phyloP scores from a whole-genome alignment of 92 coral and sea anemone species.

The Actinostola sp. region DNA sequence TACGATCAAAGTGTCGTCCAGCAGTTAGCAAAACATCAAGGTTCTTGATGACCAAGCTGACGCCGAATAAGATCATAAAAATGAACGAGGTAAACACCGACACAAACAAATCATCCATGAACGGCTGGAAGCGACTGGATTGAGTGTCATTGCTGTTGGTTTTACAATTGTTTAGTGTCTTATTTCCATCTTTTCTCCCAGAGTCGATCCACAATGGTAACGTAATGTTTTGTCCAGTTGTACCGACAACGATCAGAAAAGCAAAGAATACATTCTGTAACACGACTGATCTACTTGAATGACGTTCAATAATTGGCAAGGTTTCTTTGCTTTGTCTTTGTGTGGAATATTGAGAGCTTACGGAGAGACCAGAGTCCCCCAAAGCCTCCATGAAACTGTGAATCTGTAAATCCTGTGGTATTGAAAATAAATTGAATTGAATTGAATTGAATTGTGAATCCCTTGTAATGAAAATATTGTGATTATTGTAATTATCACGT shows the following conservation, averaged over 20 bases:
- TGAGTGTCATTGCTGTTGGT: too few species aligned
- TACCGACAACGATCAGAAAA: constrained; percentile 31
- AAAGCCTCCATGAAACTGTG: too few species aligned
- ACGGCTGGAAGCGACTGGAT: too few species aligned
- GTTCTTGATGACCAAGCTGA: constrained; percentile 2
- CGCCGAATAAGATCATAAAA: constrained; percentile 71
- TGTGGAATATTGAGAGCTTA: too few species aligned
- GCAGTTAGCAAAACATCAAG: not conserved
- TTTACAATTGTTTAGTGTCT: not conserved
- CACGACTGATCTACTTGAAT: not conserved
- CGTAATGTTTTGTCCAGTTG: constrained; percentile 47
- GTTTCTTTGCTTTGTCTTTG: too few species aligned
- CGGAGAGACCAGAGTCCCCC: too few species aligned
- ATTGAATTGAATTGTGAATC: too few species aligned
- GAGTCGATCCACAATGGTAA: constrained; percentile 62
- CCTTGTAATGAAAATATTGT: too few species aligned
- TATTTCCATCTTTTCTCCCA: constrained; percentile 24
- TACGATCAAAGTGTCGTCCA: constrained; percentile 21
- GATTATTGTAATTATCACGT: too few species aligned
- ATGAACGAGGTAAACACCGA: constrained; percentile 51
- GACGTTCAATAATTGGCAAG: too few species aligned
- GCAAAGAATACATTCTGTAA: constrained; percentile 39
- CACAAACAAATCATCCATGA: constrained; percentile 71
- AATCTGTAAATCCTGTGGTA: too few species aligned
- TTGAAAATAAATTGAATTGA: too few species aligned